Conservation (phyloP, 2,888 invertebrate genomes). For the Chrysopilus asiliformis region DNA sequence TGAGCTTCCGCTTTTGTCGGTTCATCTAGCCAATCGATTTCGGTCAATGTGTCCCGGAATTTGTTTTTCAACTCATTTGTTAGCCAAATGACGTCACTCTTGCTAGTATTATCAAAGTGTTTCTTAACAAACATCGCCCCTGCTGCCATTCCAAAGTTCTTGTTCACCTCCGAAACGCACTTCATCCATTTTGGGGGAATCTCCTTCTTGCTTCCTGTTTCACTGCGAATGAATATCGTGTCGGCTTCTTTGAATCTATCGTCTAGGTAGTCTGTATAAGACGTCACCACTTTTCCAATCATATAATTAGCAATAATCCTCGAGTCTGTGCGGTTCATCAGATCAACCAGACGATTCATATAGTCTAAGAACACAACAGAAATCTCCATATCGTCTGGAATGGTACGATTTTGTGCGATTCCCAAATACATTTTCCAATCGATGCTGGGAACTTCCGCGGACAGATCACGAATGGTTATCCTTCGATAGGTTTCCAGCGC, state of each 20-base stretch:
- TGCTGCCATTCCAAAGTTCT: conserved; percentile 64
- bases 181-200: conserved; percentile 75
- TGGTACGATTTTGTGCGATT: conserved; percentile 9
- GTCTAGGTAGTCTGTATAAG: conserved; percentile 13
- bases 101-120: conserved; percentile 42
- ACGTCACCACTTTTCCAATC: conserved; percentile 14
- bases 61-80: conserved; percentile 71
- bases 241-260: conserved; percentile 14
- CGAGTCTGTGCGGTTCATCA: conserved; percentile 10
- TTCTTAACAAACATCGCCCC: conserved; percentile 49
- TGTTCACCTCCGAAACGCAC: conserved; percentile 76
- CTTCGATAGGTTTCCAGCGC: conserved; percentile 11
- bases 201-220: conserved; percentile 70
- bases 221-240: conserved; percentile 36
- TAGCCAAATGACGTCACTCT: conserved; percentile 60
- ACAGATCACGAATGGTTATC: conserved; percentile 11
- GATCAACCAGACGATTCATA: conserved; percentile 10
- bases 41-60: conserved; percentile 68
- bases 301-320: conserved; percentile 16
- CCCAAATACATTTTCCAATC: conserved; percentile 16
- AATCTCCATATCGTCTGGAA: conserved; percentile 10
- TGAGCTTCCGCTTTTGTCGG: conserved; percentile 70
- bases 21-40: conserved; percentile 83
- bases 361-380: conserved; percentile 11
- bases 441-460: conserved; percentile 10